Evolutionary conservation across 1,140 invertebrate genomes (phyloP).

Genomic region (Ips nitidus): DNA sequence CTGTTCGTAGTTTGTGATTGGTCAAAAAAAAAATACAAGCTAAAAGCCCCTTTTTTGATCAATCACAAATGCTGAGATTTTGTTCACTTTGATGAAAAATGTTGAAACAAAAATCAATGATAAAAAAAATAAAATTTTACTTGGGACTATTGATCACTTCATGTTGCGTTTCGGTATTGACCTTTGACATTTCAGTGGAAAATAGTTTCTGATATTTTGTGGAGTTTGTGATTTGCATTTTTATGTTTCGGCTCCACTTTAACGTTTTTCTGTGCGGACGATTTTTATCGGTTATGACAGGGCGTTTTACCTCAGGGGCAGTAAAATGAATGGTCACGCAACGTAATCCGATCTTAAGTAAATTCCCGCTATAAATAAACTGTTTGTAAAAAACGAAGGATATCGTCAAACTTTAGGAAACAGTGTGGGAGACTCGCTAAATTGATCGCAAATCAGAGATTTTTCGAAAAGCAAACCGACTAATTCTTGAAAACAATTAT

Average conservation of each 20-base stretch:
- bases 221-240: not conserved
- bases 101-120: too few relatives aligned
- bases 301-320: not conserved
- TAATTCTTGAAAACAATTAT: constrained; percentile 12
- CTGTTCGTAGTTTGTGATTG: too few relatives aligned
- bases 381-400: too few relatives aligned
- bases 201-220: constrained; percentile 1
- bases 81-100: too few relatives aligned
- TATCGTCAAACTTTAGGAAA: too few relatives aligned
- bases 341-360: not conserved
- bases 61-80: too few relatives aligned
- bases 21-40: too few relatives aligned
- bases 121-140: too few relatives aligned
- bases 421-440: too few relatives aligned
- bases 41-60: too few relatives aligned
- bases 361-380: too few relatives aligned
- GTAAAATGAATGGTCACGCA: not conserved
- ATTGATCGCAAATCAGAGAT: not conserved
- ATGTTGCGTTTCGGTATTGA: not conserved
- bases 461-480: constrained; percentile 2
- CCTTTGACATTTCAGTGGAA: not conserved
- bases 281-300: not conserved
- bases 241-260: not conserved
- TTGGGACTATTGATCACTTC: too few relatives aligned
- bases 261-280: not conserved